Evolutionary conservation across 2,797 vertebrate species (phyloP).

Genomic region (Phoxinus dragarum): DNA sequence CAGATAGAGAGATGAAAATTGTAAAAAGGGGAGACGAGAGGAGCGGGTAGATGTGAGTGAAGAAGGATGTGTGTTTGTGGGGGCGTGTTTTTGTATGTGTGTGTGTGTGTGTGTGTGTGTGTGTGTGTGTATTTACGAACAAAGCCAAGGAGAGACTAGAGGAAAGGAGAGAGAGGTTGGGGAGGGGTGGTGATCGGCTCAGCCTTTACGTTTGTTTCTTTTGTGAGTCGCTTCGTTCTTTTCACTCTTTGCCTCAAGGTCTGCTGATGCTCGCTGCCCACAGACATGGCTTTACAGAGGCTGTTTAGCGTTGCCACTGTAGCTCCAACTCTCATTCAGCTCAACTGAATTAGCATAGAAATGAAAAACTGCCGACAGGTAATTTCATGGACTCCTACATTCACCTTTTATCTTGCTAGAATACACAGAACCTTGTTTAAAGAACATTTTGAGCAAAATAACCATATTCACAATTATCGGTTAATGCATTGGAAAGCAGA

Average conservation of each 20-base stretch:
- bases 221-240: conserved; percentile 54
- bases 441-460: background rate
- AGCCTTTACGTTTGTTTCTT: conserved; percentile 59
- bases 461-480: background rate
- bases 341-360: conserved; percentile 70
- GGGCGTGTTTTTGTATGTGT: conserved; percentile 47
- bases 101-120: conserved; percentile 36
- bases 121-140: conserved; percentile 42
- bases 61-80: conserved; percentile 48
- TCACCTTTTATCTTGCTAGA: conserved; percentile 41
- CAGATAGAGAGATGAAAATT: conserved; percentile 54
- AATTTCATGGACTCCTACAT: conserved; percentile 43
- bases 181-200: conserved; percentile 58
- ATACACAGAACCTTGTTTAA: conserved; percentile 1
- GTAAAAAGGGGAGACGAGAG: conserved; percentile 49
- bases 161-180: conserved; percentile 49
- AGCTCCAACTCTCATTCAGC: conserved; percentile 48
- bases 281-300: conserved; percentile 49
- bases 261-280: conserved; percentile 62
- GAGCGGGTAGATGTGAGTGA: conserved; percentile 44
- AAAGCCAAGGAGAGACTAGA: conserved; percentile 49
- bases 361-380: conserved; percentile 62
- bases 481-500: conserved; percentile 5
- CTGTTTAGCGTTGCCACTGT: conserved; percentile 44
- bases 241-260: conserved; percentile 54